Evolutionary conservation across 2,888 invertebrate genomes (phyloP).

Genomic region (Drosophila gaucha): DNA sequence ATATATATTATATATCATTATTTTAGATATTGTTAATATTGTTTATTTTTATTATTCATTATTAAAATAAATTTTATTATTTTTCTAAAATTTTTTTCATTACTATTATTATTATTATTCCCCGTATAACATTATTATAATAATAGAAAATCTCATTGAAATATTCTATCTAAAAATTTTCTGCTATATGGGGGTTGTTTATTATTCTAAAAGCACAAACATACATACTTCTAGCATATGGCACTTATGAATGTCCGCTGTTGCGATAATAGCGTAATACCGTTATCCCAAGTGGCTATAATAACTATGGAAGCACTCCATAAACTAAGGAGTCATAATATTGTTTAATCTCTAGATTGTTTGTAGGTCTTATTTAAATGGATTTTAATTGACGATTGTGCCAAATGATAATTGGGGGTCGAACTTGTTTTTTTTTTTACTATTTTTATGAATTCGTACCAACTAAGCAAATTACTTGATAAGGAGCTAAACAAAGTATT

Average conservation of each 20-base stretch:
- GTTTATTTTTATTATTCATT: too few relatives aligned
- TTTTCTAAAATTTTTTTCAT: too few relatives aligned
- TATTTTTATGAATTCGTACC: conserved; percentile 50
- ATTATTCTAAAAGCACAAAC: background rate
- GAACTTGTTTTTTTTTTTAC: conserved; percentile 21
- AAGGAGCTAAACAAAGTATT: conserved; percentile 13
- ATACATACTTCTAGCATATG: background rate
- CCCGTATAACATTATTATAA: too few relatives aligned
- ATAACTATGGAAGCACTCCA: conserved; percentile 21
- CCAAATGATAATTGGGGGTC: conserved; percentile 12
- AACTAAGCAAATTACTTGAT: conserved; percentile 3
- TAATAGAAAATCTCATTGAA: too few relatives aligned
- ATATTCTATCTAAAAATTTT: background rate
- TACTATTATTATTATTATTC: too few relatives aligned
- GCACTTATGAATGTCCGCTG: background rate
- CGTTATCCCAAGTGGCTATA: conserved; percentile 37
- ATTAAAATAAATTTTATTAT: too few relatives aligned
- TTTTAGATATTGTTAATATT: too few relatives aligned
- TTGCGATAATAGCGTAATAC: background rate
- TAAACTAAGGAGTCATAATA: conserved; percentile 19
- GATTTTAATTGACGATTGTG: conserved; percentile 41
- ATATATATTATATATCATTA: too few relatives aligned
- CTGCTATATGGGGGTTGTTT: background rate
- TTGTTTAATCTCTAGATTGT: conserved; percentile 24
- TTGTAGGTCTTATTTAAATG: conserved; percentile 24